Conservation (phyloP, 2,888 invertebrate genomes). For the Hololepta plana region DNA sequence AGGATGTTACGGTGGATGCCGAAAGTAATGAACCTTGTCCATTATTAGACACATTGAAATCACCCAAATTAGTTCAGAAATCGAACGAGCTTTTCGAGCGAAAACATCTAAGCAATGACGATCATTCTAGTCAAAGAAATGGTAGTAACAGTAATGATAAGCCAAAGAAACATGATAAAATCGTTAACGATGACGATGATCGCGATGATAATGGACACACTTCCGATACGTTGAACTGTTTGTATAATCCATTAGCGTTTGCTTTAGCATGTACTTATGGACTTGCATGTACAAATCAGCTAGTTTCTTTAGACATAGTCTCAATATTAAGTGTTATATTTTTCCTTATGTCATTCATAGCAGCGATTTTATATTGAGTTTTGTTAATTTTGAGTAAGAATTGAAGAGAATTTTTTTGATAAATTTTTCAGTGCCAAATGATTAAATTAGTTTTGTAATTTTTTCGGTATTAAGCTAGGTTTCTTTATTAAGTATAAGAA, state of each 20-base stretch:
- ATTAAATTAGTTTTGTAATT: too few relatives aligned
- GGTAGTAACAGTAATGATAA: neutral
- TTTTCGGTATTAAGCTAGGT: too few relatives aligned
- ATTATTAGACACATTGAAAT: conserved; percentile 17
- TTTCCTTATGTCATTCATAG: conserved; percentile 54
- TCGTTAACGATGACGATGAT: neutral
- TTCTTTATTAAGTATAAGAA: too few relatives aligned
- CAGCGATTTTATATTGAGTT: conserved; percentile 27
- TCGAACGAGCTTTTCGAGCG: too few relatives aligned
- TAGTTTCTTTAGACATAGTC: conserved; percentile 56
- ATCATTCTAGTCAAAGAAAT: neutral
- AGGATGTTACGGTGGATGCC: too few relatives aligned
- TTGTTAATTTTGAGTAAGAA: neutral
- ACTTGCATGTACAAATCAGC: conserved; percentile 48
- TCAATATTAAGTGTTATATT: conserved; percentile 56
- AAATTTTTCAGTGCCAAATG: too few relatives aligned
- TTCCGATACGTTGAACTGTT: conserved; percentile 19
- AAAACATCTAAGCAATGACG: conserved; percentile 3
- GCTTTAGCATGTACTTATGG: conserved; percentile 63
- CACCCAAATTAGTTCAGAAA: conserved; percentile 22
- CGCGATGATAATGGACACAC: conserved; percentile 14
- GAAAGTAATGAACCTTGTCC: conserved; percentile 3
- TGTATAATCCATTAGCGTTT: conserved; percentile 45
- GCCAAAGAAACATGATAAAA: neutral
- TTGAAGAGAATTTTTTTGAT: neutral